Evolutionary conservation across 2,797 vertebrate genomes (phyloP).

Genomic region (Catamblyrhynchus diadema): DNA sequence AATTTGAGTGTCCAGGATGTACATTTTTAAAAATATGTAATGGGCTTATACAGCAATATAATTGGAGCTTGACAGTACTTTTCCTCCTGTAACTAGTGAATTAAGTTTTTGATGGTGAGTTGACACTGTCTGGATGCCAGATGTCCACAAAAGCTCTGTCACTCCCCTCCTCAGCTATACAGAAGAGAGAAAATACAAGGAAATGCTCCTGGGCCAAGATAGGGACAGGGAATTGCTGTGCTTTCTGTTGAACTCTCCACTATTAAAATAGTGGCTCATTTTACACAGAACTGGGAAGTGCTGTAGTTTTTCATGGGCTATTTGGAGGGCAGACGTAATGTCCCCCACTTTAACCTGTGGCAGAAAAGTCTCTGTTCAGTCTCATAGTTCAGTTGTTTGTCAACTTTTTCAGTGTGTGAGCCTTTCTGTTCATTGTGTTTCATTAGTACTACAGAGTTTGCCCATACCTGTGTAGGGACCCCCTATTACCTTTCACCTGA

Average conservation of each 20-base stretch:
- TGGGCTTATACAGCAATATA: not conserved
- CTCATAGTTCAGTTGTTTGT: not conserved
- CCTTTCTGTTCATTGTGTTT: slow-evolving; percentile 33
- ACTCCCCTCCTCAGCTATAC: not conserved
- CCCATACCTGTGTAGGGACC: slow-evolving; percentile 86
- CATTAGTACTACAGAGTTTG: slow-evolving; percentile 85
- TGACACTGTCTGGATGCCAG: not conserved
- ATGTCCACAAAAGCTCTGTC: not conserved
- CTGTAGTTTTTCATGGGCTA: not conserved
- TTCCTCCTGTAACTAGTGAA: not conserved
- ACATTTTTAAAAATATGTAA: not conserved
- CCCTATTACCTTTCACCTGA: slow-evolving; percentile 94
- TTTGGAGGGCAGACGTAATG: not conserved
- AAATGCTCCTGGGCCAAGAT: not conserved
- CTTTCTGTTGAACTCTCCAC: not conserved
- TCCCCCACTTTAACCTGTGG: not conserved
- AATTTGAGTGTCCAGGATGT: not conserved
- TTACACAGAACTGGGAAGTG: not conserved
- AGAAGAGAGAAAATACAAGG: not conserved
- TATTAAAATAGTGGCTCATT: not conserved
- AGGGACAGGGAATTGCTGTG: not conserved
- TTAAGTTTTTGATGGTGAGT: not conserved
- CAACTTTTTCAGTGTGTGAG: not conserved
- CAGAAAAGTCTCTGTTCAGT: not conserved
- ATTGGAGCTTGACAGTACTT: not conserved